Percentiles rank a stretch among this genome's conserved stretches.
Evolutionary conservation across 2,888 invertebrate genomes (phyloP).

Genomic region (Leptinotarsa juncta): DNA sequence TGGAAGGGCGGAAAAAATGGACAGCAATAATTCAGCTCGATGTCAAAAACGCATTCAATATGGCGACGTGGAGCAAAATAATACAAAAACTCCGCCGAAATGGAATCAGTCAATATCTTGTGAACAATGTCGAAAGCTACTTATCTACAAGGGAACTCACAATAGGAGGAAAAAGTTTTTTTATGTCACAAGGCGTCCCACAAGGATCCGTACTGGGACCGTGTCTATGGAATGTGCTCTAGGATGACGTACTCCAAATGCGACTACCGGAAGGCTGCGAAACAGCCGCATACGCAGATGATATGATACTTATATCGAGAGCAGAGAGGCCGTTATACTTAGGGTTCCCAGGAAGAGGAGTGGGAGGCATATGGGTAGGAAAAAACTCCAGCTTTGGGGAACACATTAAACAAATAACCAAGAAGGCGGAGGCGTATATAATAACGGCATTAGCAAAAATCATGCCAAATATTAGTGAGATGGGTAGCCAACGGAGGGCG

Average conservation of each 20-base stretch:
- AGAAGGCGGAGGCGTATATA: not conserved
- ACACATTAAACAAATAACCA: no score
- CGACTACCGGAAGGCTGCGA: slow-evolving; percentile 6
- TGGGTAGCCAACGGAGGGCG: not conserved
- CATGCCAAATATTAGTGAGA: slow-evolving; percentile 22
- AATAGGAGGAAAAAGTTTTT: not conserved
- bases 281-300: slow-evolving; percentile 34
- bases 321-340: not conserved
- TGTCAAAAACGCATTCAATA: not conserved
- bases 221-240: not conserved
- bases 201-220: slow-evolving; percentile 12
- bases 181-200: not conserved
- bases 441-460: not conserved
- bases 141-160: not conserved
- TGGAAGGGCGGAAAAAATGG: not conserved
- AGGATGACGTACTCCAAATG: not conserved
- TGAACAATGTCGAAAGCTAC: not conserved
- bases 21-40: not conserved
- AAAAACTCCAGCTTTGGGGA: not conserved
- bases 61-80: not conserved
- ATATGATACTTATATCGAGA: no score
- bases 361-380: slow-evolving; percentile 14
- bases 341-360: no score
- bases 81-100: not conserved
- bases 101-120: not conserved